Evolutionary conservation across 2,113 vertebrate genomes (phyloP).

Genomic region (Polyodon spathula): DNA sequence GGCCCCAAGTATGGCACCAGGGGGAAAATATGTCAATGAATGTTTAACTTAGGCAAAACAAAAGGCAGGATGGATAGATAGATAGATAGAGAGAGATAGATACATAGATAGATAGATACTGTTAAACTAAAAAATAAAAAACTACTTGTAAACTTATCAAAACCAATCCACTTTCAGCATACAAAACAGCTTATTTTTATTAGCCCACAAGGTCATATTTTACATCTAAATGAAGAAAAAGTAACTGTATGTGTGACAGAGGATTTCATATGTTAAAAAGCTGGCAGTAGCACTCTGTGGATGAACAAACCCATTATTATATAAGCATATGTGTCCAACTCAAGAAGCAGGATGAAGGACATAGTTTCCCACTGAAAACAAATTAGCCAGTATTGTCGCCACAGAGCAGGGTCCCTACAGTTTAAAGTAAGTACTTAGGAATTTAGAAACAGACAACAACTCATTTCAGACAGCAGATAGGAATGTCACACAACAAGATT

Average conservation of each 20-base stretch:
- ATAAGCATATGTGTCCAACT: neutral
- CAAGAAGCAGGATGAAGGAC: neutral
- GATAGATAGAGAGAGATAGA: neutral
- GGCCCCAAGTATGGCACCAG: no score
- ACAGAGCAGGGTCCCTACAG: neutral
- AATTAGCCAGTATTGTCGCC: neutral
- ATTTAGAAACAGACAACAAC: neutral
- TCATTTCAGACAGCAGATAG: neutral
- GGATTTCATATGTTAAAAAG: neutral
- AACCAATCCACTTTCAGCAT: no score
- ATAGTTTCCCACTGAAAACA: neutral
- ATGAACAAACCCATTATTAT: neutral
- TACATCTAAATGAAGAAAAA: no score
- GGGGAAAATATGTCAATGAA: slow-evolving; percentile 52
- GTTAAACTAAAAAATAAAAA: no score
- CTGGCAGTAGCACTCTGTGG: neutral
- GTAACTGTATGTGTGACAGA: neutral
- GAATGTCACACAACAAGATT: neutral
- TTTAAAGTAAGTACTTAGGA: neutral
- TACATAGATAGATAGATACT: neutral
- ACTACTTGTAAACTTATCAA: no score
- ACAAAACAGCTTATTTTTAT: no score
- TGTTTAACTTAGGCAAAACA: neutral
- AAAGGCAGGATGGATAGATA: no score
- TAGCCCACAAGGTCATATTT: no score